Evolutionary conservation across 2,113 vertebrate species (phyloP), one percentile per base, ranked within the genome.

Genomic region (Talpa occidentalis): DNA sequence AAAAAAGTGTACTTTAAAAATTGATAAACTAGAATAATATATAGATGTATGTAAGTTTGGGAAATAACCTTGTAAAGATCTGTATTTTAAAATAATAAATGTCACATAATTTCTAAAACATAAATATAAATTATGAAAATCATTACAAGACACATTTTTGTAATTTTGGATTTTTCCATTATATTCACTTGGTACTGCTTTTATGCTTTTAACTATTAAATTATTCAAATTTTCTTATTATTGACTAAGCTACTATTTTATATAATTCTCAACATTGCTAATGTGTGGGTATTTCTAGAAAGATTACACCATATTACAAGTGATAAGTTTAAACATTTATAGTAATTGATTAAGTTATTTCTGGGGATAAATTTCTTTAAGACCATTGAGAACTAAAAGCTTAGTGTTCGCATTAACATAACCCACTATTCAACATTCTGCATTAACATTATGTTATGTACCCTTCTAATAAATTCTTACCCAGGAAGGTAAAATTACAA

Each of bases 161-260:
- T 49, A 72, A 66, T 40, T 56, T 72, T 64, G 2, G 72, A 19
- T 0, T 72, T 91, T 72, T 78, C 24, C n/a, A 93, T 80, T 88
- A 11, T 0, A 84, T 73, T 66, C 62, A 70, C 8, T 95, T 85
- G 32, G 6, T 42, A 21, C 3, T 73, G n/a, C 11, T 74, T 81
- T 93, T 76, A 81, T 54, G n/a, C 17, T 59, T 67, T 62, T 35
- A 93, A 86, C 22, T 59, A 73, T 62, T 35, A 94, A 86, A 86
- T 70, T 76, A 80, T 6, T 86, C 21, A n/a, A 44, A 4, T 21
- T 91, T 72, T 42, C 28, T 60, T 15, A 2, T 73, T 84, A 77
- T 76, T 80, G 17, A 22, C 3, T n/a, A 35, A 95, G 30, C n/a
- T 37, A 77, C 22, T 64, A 37, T 59, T 74, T 90, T 64, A 28